Evolutionary conservation across 2,113 vertebrate genomes (phyloP), one percentile per base, ranked within the genome.

Genomic region (Nesogale talazaci): DNA sequence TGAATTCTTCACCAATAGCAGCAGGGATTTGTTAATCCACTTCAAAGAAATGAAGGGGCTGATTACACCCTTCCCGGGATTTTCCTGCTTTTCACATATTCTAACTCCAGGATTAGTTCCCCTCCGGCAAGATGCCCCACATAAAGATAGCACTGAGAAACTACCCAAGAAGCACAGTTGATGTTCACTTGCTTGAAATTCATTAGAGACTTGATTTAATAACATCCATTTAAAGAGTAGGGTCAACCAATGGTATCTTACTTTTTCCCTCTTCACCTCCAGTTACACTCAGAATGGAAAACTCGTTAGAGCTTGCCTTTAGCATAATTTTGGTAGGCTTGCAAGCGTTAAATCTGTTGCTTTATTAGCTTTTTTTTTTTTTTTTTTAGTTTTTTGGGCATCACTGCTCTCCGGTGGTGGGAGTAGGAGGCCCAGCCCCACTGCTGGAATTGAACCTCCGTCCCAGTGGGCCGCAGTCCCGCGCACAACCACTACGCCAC

Each of bases 271-370:
- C 76, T 19, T 25, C 46, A 52, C 46, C n/a, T 36, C 61, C 59
- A 56, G 16, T 85, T 74, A 69, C 27, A 59, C 70, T 92, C 61
- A 79, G 0, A 70, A 88, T 46, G 85, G 88, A 89, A 89, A 88
- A 81, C 78, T 91, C 14, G 86, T 92, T 79, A 61, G 82, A 94
- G 67, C 76, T 94, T 74, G 70, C 70, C 42, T n/a, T 85, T 83
- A 91, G 76, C 87, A 52, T 91, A 91, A 75, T 91, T 88, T 80
- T 94, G 52, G 15, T 94, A 92, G 88, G 42, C 27, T 79, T 80
- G 29, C 94, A 93, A 95, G 90, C 94, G 94, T 96, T 96, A 95
- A 94, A 89, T 83, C 31, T 85, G 25, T 95, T 29, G 9, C 46
- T 14, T 89, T 59, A 82, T 76, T 80, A 91, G 52, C 12, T 75